Conservation (phyloP, 2,113 vertebrate genomes). For the Notothenia coriiceps region DNA sequence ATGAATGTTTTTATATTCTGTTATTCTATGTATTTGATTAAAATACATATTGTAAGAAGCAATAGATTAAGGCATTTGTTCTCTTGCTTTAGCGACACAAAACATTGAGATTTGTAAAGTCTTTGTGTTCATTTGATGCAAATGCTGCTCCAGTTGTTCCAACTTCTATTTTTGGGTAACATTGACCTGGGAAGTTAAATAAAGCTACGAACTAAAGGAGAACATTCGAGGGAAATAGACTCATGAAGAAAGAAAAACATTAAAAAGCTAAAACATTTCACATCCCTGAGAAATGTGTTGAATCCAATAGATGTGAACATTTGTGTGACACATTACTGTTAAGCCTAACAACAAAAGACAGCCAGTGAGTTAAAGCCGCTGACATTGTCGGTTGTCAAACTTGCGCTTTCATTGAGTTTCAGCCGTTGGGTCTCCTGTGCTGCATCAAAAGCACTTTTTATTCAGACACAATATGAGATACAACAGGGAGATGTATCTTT, state of each 20-base stretch:
- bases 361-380: constrained; percentile 37
- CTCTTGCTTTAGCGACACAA: not conserved
- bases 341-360: constrained; percentile 36
- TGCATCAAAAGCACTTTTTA: constrained; percentile 46
- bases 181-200: constrained; percentile 31
- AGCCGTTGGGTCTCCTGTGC: constrained; percentile 33
- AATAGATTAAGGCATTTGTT: not conserved
- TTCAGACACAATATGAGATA: constrained; percentile 38
- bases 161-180: constrained; percentile 36
- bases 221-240: constrained; percentile 36
- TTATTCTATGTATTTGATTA: constrained; percentile 20
- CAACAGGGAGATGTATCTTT: constrained; percentile 30
- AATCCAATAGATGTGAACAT: constrained; percentile 34
- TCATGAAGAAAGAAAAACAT: constrained; percentile 43
- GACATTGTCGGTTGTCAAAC: constrained; percentile 47
- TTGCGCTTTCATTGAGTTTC: constrained; percentile 25
- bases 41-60: not conserved
- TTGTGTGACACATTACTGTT: constrained; percentile 22
- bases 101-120: constrained; percentile 2
- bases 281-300: constrained; percentile 43
- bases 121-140: constrained; percentile 30
- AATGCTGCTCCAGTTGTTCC: constrained; percentile 40
- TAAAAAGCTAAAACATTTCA: constrained; percentile 47
- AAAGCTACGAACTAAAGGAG: constrained; percentile 35
- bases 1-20: constrained; percentile 17